Evolutionary conservation across 2,888 invertebrate species (phyloP).

Genomic region (Calephelis perditalis): DNA sequence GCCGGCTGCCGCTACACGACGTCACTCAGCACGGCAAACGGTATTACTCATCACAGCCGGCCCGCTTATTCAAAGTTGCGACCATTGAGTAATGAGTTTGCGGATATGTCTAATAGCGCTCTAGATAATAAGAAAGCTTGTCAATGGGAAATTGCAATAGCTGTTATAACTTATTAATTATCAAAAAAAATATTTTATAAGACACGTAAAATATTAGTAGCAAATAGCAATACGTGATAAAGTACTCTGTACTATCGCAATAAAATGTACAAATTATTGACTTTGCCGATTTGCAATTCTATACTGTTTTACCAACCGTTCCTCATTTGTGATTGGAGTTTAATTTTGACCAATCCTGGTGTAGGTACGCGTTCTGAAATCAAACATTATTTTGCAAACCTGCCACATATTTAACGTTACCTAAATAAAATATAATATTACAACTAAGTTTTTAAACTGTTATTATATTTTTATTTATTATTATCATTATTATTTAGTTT

Average conservation of each 20-base stretch:
- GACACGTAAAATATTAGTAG: not conserved
- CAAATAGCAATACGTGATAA: not conserved
- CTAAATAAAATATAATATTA: too few species aligned
- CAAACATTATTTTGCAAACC: not conserved
- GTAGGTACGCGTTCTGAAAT: not conserved
- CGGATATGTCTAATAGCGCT: too few species aligned
- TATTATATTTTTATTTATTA: too few species aligned
- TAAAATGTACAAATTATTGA: conserved; percentile 50
- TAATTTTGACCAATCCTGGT: not conserved
- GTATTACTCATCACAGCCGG: conserved; percentile 64
- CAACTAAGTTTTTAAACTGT: too few species aligned
- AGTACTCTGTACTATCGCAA: not conserved
- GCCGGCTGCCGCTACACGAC: conserved; percentile 55
- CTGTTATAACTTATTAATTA: not conserved
- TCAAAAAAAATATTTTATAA: not conserved
- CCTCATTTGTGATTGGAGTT: not conserved
- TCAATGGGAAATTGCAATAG: too few species aligned
- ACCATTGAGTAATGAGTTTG: too few species aligned
- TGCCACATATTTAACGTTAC: too few species aligned
- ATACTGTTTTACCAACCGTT: conserved; percentile 53
- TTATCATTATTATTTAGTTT: too few species aligned
- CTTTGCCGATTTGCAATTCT: conserved; percentile 33
- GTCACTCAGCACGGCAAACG: conserved; percentile 67
- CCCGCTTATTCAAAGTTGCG: conserved; percentile 21
- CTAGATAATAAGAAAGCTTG: too few species aligned